Percentiles rank a stretch among this genome's conserved stretches.
Conservation (phyloP, 1,140 invertebrate species). For the Mizuhopecten yessoensis region DNA sequence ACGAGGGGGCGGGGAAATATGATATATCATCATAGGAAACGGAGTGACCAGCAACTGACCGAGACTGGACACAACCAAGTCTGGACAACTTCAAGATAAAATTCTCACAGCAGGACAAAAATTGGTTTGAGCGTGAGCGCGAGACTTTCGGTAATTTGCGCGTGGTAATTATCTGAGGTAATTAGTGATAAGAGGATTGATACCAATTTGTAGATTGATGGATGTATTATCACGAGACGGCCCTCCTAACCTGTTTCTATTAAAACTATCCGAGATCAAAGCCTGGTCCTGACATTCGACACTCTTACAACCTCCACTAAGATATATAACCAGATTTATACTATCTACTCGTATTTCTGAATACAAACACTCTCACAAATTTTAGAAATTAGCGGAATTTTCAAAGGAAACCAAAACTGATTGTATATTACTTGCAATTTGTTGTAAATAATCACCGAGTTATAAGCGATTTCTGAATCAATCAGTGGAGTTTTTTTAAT, state of each 20-base stretch:
- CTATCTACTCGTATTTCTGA: not conserved
- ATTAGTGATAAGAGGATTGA: conserved; percentile 29
- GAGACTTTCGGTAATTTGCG: conserved; percentile 37
- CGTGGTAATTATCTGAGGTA: conserved; percentile 32
- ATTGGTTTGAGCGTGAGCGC: not conserved
- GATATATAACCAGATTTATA: not conserved
- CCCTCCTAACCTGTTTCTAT: not conserved
- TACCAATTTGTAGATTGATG: conserved; percentile 25
- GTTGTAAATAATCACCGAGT: not conserved
- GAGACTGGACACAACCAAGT: not conserved
- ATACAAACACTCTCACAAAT: not conserved
- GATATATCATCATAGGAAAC: no score
- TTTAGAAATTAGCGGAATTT: not conserved
- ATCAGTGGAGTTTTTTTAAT: no score
- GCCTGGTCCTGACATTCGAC: not conserved
- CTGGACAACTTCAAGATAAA: conserved; percentile 34
- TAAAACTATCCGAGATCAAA: not conserved
- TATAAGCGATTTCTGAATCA: no score
- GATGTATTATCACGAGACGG: conserved; percentile 24
- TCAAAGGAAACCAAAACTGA: not conserved
- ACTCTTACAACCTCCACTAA: not conserved
- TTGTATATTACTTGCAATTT: not conserved
- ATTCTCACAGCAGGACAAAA: not conserved
- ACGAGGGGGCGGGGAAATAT: not conserved
- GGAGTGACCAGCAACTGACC: not conserved